phyloP scores from a whole-genome alignment of 2,888 invertebrate genomes.

The Philonicus albiceps region DNA sequence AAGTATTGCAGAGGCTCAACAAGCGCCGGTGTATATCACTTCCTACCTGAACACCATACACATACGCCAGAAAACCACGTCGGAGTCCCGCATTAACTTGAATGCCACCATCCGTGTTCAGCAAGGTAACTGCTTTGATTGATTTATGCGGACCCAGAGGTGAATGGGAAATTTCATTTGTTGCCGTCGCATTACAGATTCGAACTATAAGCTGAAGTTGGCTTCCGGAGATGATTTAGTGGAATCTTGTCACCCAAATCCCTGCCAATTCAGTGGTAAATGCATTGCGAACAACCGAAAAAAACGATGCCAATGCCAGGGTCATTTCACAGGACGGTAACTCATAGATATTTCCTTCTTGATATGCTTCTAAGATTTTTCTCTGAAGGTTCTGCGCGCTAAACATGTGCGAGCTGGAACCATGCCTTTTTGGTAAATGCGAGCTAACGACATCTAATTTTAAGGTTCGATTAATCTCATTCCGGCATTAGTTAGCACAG shows the following conservation, averaged over 20 bases:
- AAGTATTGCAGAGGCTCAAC: constrained; percentile 40
- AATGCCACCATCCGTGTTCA: constrained; percentile 72
- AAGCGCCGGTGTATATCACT: constrained; percentile 68
- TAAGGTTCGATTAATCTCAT: constrained; percentile 51
- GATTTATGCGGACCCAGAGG: constrained; percentile 8
- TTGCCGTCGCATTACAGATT: constrained; percentile 62
- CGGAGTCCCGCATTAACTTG: constrained; percentile 65
- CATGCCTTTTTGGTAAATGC: constrained; percentile 67
- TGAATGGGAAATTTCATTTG: neutral
- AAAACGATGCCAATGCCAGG: constrained; percentile 74
- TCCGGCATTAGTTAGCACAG: neutral
- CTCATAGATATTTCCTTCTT: constrained; percentile 19
- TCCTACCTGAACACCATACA: constrained; percentile 74
- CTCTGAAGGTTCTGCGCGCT: constrained; percentile 73
- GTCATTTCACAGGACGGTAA: constrained; percentile 75
- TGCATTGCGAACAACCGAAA: constrained; percentile 69
- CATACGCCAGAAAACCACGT: constrained; percentile 66
- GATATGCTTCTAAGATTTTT: neutral
- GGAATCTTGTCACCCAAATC: constrained; percentile 77
- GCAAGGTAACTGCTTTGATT: constrained; percentile 62
- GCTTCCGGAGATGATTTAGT: constrained; percentile 69
- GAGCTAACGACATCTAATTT: constrained; percentile 62
- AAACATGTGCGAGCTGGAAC: constrained; percentile 75
- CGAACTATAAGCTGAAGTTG: constrained; percentile 71
- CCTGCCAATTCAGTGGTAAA: constrained; percentile 75